Conservation (phyloP, 2,113 vertebrate species). For the Chaenocephalus aceratus region DNA sequence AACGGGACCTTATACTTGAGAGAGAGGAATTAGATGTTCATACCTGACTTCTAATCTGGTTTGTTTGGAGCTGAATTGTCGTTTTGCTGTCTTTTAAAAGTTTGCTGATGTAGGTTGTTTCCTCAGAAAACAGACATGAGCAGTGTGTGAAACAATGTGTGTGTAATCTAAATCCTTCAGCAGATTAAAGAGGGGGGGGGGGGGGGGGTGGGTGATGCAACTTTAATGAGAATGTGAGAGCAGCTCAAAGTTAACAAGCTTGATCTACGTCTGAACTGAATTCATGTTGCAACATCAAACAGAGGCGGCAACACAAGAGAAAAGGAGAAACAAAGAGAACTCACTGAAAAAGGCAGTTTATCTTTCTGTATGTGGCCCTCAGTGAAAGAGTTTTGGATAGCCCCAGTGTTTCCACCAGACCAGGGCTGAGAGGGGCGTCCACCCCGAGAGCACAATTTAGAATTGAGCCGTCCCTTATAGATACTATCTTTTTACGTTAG, state of each 20-base stretch:
- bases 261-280: background rate
- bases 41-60: conserved; percentile 15
- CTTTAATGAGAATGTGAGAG: conserved; percentile 11
- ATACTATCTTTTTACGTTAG: too few relatives aligned
- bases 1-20: conserved; percentile 63
- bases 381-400: too few relatives aligned
- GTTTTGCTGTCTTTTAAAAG: background rate
- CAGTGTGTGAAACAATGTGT: conserved; percentile 15
- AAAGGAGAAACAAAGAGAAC: background rate
- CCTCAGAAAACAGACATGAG: background rate
- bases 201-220: background rate
- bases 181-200: background rate
- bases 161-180: background rate
- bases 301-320: background rate
- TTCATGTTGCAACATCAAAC: background rate
- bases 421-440: too few relatives aligned
- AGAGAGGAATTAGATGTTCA: background rate
- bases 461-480: too few relatives aligned
- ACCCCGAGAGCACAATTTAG: too few relatives aligned
- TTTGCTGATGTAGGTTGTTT: background rate
- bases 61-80: background rate
- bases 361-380: too few relatives aligned
- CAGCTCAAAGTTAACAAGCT: conserved; percentile 1
- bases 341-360: background rate
- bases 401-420: too few relatives aligned